Conservation (phyloP, 2,113 vertebrate genomes). For the Zosterops hypoxanthus region DNA sequence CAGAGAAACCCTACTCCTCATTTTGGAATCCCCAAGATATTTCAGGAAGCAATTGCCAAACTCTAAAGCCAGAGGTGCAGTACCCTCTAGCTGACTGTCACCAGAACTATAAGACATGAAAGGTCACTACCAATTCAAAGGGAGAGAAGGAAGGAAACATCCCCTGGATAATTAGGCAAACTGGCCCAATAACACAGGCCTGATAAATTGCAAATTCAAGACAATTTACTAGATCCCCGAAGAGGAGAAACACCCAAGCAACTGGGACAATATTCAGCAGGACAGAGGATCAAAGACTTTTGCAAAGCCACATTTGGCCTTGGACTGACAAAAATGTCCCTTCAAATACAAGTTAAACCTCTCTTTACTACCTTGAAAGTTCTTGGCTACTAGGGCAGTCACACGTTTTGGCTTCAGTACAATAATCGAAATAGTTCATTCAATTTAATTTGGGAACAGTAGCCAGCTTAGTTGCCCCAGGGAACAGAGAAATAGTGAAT, state of each 20-base stretch:
- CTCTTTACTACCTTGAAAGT: not conserved
- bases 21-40: not conserved
- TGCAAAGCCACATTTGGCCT: not conserved
- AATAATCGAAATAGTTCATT: slow-evolving; percentile 32
- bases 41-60: not conserved
- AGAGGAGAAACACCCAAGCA: not conserved
- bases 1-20: not conserved
- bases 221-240: not conserved
- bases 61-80: not conserved
- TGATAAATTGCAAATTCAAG: not conserved
- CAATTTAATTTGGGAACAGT: slow-evolving; percentile 39
- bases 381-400: not conserved
- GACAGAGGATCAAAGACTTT: not conserved
- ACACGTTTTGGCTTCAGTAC: not conserved
- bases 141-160: not conserved
- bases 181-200: not conserved
- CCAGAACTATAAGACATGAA: not conserved
- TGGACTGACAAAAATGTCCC: not conserved
- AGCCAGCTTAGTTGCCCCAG: slow-evolving; percentile 27
- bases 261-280: not conserved
- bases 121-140: not conserved
- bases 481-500: slow-evolving; percentile 50
- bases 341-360: not conserved
- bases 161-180: not conserved
- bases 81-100: not conserved